Base-by-base conservation (phyloP, 2,797 vertebrate genomes). In the Pygocentrus nattereri region DNA sequence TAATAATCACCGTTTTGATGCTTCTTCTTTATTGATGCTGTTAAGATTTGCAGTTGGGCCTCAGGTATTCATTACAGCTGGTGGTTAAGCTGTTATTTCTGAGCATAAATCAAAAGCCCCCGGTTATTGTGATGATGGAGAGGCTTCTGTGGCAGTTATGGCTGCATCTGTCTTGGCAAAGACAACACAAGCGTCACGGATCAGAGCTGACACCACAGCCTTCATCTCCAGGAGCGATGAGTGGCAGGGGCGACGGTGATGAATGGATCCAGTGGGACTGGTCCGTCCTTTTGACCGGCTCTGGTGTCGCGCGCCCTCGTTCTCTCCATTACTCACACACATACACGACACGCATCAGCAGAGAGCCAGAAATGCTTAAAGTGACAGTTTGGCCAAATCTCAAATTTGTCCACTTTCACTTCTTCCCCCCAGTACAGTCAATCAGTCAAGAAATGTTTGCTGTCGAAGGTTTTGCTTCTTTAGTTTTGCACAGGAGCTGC, bases 161-260 rank as follows among this genome's bases (percentile, higher is more conserved):
- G 61, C 47, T 11, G 41, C n/a, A 27, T 69, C 27, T 75, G 72
- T 64, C 34, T 65, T 25, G 21, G 12, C 18, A n/a, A 15, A 34
- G 81, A 68, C 73, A 59, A 18, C 10, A 84, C 83, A 83, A 86
- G 83, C 85, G 78, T 82, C 88, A 93, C 90, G 89, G 92, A 93
- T 93, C 90, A 86, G 87, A 87, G 90, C 88, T 85, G 91, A 91
- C 88, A 89, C 81, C 87, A 87, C 88, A 92, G 88, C 90, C 87
- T 89, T 90, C 87, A 85, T 85, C 88, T 88, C 84, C 83, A 91
- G 90, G 92, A 92, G 87, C 34, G 86, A 92, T 89, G 90, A 86
- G 91, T 84, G 88, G 84, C 71, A 84, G 90, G 87, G 89, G 90
- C 86, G 78, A 78, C 90, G 90, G 84, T 92, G 92, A 94, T 90